Base-by-base conservation (phyloP, 2,797 vertebrate species). In the Champsocephalus gunnari region DNA sequence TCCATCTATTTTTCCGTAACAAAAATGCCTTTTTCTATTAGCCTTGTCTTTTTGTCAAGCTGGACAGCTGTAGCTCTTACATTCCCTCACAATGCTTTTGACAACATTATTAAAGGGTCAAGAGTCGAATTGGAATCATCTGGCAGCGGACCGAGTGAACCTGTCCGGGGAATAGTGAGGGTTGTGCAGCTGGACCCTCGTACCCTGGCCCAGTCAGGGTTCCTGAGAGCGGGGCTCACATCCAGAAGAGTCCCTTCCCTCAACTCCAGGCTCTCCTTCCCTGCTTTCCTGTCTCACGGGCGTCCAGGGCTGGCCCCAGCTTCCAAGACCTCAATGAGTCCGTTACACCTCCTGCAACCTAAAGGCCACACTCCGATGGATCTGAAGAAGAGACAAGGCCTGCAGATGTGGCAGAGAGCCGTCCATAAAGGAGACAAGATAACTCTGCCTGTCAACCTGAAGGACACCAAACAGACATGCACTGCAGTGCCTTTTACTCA, bases 371-470 rank as follows among this genome's bases (percentile, higher is more conserved):
- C 66, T 12, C 85, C 77, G 28, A 16, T 47, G 16, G 92, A 92
- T 2, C 45, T 79, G 56, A 93, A 88, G 81, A 95, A 85, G 84
- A 92, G 62, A 43, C 92, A 93, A 61, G 91, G 94, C 3, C 69
- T 93, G 75, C 91, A 92, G 57, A 95, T 95, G 95, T 96, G 95
- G 95, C 92, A 93, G 82, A 93, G 58, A 71, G 92, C 88, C 56
- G 82, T 91, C 21, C 75, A 85, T 8, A 95, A 94, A 81, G 90
- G 77, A 66, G 69, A 87, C 9, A 94, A 91, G 83, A 85, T 75
- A 64, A 56, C 88, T 1, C 73, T 95, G 47, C 93, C 92, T 0
- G 51, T 91, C 28, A 90, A 72, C 67, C 77, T 95, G 69, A 94
- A 91, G 85, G 94, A 95, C 24, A 62, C 78, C 1, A 93, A 90